A percentile compares a stretch with the other conserved stretches of the same genome.
Conservation (phyloP, 2,888 invertebrate genomes). For the Rhorus exstirpatorius region DNA sequence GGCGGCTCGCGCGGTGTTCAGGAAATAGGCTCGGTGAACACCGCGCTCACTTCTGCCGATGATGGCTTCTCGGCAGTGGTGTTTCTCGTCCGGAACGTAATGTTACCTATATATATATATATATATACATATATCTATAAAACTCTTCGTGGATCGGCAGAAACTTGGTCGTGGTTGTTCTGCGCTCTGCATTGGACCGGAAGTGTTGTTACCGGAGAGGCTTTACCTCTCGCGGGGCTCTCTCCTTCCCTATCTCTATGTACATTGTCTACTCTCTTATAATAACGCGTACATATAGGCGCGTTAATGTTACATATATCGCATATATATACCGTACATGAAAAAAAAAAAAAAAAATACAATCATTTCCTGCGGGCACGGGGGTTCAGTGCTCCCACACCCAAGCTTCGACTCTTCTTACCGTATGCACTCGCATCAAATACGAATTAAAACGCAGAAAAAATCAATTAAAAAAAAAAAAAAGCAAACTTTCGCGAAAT, state of each 20-base stretch:
- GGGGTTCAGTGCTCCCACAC: constrained; percentile 55
- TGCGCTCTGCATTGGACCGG: constrained; percentile 48
- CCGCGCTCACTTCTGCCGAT: constrained; percentile 32
- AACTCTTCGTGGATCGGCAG: constrained; percentile 14
- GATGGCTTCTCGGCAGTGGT: constrained; percentile 36
- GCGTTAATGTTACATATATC: constrained; percentile 40
- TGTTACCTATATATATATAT: constrained; percentile 2
- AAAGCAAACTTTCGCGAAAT: too few species aligned
- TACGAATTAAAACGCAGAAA: not conserved
- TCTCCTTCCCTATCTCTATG: constrained; percentile 39
- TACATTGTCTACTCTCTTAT: constrained; percentile 34
- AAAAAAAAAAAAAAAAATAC: constrained; percentile 15
- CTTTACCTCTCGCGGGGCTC: constrained; percentile 17
- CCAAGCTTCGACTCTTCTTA: constrained; percentile 18
- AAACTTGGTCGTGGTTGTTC: constrained; percentile 35
- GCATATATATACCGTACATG: not conserved
- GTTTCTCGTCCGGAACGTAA: constrained; percentile 44
- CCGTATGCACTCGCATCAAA: constrained; percentile 12
- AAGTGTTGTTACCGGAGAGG: constrained; percentile 63
- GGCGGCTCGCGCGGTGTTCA: constrained; percentile 47
- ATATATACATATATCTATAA: constrained; percentile 5
- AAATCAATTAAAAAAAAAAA: too few species aligned
- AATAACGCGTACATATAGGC: constrained; percentile 25
- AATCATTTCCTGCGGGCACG: constrained; percentile 38
- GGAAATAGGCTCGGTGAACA: constrained; percentile 65